Evolutionary conservation across 35 echinoderm and acorn worm genomes (phyloP), one percentile per base, ranked within the genome.

Genomic region (Lytechinus variegatus): DNA sequence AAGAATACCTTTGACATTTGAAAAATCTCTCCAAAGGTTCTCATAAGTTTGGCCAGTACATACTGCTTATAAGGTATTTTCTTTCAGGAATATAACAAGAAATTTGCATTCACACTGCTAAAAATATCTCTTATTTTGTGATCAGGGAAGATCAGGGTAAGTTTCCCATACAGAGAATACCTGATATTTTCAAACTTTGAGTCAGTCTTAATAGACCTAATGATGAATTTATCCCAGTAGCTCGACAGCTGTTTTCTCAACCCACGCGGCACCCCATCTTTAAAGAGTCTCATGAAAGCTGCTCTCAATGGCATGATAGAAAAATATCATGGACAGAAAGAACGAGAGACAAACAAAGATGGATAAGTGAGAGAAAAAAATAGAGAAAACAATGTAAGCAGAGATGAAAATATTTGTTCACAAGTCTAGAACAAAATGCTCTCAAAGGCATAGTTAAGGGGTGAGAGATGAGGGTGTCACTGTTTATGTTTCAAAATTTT

Each of bases 401-500:
- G 19, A 79, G 66, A 79, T 79, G 66, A 79, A 24, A 79, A 79
- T 79, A 24, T 79, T 79, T 79, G 66, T 79, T 79, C 66, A 79
- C 66, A 79, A 79, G 66, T 79, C 66, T 79, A 24, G n/a, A 24
- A 79, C 66, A 79, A 79, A 79, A 79, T 79, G 66, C 66, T 79
- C 66, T 79, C 66, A 79, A 24, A 79, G 66, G 66, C 66, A 79
- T 79, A 79, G 19, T 79, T 24, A 79, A 79, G 66, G 66, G 6
- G 66, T 24, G 66, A 19, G n/a, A n/a, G 4, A 79, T 79, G 66
- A 79, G 16, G n/a, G n/a, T n/a, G 66, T 79, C 66, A 79, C 6
- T 79, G 19, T 6, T 79, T 24, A 7, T 79, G 66, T 79, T 79
- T 79, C 19, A 16, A 79, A 79, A 79, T 4, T 79, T 24, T 71